These are phyloP conservation scores for Oreortyx pictus DNA, from an alignment of 2,797 vertebrate genomes.

Conservation along the genomic window DNA sequence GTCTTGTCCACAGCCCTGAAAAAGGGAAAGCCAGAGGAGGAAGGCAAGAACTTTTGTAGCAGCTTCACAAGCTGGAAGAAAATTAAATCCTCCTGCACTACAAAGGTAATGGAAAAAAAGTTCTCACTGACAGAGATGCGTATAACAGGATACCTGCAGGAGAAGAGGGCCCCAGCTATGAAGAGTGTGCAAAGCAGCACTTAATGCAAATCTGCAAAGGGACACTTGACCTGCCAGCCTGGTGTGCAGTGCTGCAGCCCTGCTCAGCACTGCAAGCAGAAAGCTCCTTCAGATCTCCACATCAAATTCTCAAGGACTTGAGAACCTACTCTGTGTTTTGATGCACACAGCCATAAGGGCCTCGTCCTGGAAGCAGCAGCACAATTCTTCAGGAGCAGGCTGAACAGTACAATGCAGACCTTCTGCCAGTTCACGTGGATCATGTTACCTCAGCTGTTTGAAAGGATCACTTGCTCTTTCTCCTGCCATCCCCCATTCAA, in stretches of 20 bases:
- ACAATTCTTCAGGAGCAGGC: background rate
- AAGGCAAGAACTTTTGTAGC: background rate
- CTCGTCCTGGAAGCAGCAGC: background rate
- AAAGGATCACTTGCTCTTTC: background rate
- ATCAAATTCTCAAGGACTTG: background rate
- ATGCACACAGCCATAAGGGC: background rate
- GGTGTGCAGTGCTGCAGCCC: background rate
- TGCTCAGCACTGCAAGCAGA: background rate
- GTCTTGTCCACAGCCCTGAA: background rate
- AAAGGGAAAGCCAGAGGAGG: background rate
- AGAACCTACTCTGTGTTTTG: background rate
- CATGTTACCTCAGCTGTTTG: constrained; percentile 15
- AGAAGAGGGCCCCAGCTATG: background rate
- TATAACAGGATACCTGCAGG: background rate
- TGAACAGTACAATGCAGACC: background rate
- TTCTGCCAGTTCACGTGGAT: background rate
- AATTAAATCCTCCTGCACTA: background rate
- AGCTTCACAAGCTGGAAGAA: background rate
- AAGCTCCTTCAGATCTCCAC: background rate
- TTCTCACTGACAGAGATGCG: background rate
- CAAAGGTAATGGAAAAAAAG: background rate
- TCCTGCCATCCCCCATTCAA: background rate
- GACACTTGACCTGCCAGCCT: background rate
- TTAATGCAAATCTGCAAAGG: background rate
- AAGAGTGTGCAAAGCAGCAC: background rate